Evolutionary conservation across 2,888 invertebrate genomes (phyloP), one percentile per base, ranked within the genome.

Genomic region (Yponomeuta cagnagella): DNA sequence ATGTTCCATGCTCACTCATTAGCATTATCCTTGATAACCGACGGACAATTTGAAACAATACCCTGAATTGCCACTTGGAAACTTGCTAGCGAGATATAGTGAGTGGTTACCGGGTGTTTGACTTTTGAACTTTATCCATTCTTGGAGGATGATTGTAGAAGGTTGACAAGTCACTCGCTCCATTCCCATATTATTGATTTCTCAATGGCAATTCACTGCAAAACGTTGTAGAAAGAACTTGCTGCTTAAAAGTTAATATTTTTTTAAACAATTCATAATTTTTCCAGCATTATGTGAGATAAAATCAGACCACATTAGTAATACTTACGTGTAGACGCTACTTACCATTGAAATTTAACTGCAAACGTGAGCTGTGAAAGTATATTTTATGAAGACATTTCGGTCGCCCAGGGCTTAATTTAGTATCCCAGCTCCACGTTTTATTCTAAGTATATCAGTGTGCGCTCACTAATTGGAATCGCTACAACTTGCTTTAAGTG

Each of bases 361-460:
- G 31, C 68, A 70, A 72, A 70, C 58, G 43, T 68, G 43, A 48
- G 30, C 58, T 63, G 37, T 15, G 72, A 74, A 73, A 74, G 69
- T 74, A 77, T 77, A 76, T 77, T 78, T 77, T 73, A 76, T 74
- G 71, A 76, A 77, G 78, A 77, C 74, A 58, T 74, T 76, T 75
- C 72, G 68, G 48, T 71, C 65, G 74, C 76, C 70, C 72, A 72
- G 73, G 70, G 71, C 72, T 75, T 77, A 78, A 79, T 78, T 78
- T 70, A 75, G 75, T 73, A 73, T 52, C 72, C 67, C 72, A 71
- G 70, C 74, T 77, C 74, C 74, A 76, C 74, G 73, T 77, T 12
- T 78, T 75, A 77, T 77, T 80, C 83, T 79, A 78, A 77, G 77
- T 77, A 69, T 69, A 73, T 72, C 78, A 80, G 78, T 77, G 77